Conservation (phyloP, 2,113 vertebrate species). For the Lophius piscatorius region DNA sequence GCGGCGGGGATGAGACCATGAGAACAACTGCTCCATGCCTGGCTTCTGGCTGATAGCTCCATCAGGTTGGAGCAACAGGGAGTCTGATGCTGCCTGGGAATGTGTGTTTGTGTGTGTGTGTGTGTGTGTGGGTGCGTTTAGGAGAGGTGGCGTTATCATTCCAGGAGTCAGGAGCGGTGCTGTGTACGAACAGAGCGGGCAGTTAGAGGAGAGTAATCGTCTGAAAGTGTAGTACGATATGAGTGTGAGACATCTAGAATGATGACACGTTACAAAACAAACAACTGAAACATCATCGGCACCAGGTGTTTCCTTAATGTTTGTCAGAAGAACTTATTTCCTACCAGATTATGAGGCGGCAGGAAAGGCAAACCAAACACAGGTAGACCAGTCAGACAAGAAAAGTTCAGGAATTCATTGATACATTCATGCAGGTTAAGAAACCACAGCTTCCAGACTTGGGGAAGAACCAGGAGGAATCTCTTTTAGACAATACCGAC, state of each 20-base stretch:
- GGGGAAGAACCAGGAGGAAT: too few species aligned
- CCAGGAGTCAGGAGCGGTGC: slow-evolving; percentile 17
- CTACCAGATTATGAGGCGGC: too few species aligned
- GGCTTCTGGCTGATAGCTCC: slow-evolving; percentile 70
- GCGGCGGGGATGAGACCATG: slow-evolving; percentile 64
- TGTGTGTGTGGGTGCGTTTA: slow-evolving; percentile 3
- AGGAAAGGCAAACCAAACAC: too few species aligned
- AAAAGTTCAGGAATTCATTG: too few species aligned
- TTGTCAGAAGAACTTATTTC: too few species aligned
- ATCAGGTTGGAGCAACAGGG: slow-evolving; percentile 74
- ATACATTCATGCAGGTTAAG: too few species aligned
- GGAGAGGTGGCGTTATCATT: slow-evolving; percentile 20
- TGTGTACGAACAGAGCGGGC: slow-evolving; percentile 5
- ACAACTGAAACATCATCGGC: neutral
- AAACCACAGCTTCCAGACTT: too few species aligned
- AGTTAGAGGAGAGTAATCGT: slow-evolving; percentile 6
- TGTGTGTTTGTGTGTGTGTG: slow-evolving; percentile 18
- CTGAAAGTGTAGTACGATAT: neutral
- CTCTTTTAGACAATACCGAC: too few species aligned
- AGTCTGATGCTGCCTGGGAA: slow-evolving; percentile 39
- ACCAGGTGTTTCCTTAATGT: neutral
- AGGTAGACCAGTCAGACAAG: too few species aligned
- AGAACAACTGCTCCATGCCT: slow-evolving; percentile 62
- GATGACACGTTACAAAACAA: neutral
- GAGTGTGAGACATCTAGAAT: neutral